Evolutionary conservation across 2,888 invertebrate genomes (phyloP), one percentile per base, ranked within the genome.

Genomic region (Drosophila picticornis): DNA sequence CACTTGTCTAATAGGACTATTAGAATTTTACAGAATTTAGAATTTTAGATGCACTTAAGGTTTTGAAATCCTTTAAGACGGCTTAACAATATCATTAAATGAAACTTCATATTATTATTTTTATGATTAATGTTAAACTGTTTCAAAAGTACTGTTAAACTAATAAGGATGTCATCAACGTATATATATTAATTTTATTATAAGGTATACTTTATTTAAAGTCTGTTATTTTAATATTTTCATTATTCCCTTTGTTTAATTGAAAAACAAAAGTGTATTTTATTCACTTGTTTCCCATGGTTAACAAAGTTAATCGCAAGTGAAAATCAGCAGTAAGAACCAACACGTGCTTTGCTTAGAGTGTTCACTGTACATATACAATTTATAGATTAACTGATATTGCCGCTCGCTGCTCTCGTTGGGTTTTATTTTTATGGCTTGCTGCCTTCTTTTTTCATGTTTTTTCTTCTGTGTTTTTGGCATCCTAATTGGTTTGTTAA

Each of bases 401-500:
- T 77, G 71, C 53, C 55, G 58, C 68, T 75, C 58, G 65, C 63
- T 75, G 58, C 43, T 32, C 40, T 36, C 29, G 78, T 71, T 76
- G 62, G 51, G 19, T 66, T 61, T 69, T 58, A 58, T 70, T 86
- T 88, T 88, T 86, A 84, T 86, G 86, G 78, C 77, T 87, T 86
- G 82, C 71, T 77, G 79, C 83, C 69, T 84, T 68, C 61, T 63
- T 51, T 58, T 46, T 58, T 59, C 32, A 40, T 59, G 38, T 58
- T 61, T 36, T 50, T 52, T 50, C 13, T 73, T 65, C 62, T 75
- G 13, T 6, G 48, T 57, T 50, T 84, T 76, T 84, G 88, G 83
- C 82, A 85, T 88, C 88, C 88, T 87, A 88, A 89, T 88, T 88
- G 88, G 88, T 88, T 84, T 84, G 90, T 89, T 88, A 87, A 85